Conservation (phyloP, 1,140 invertebrate species). For the Pemphigus obesinymphae region DNA sequence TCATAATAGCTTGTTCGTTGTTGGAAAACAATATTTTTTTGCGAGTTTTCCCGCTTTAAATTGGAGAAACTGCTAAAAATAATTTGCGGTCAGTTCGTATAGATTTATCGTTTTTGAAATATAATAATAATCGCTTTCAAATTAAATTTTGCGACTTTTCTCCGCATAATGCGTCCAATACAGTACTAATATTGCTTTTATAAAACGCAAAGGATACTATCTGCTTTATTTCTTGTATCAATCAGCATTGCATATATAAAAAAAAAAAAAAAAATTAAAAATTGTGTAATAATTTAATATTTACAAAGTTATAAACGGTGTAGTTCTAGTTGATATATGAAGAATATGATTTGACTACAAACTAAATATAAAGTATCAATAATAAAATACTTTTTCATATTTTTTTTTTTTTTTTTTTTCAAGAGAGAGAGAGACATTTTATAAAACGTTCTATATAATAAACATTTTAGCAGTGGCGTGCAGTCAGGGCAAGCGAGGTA, state of each 20-base stretch:
- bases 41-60: background rate
- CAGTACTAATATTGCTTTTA: background rate
- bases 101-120: background rate
- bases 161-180: background rate
- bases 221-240: background rate
- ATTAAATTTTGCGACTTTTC: no score
- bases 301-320: no score
- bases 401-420: background rate
- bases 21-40: background rate
- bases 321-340: background rate
- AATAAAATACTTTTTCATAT: no score
- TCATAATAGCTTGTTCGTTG: background rate
- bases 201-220: background rate
- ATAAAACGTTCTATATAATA: background rate
- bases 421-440: no score
- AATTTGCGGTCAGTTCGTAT: background rate
- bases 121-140: background rate
- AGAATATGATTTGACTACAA: background rate
- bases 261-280: background rate
- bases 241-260: background rate
- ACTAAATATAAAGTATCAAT: background rate
- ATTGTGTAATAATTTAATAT: no score
- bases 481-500: no score
- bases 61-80: background rate
- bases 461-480: no score